Conservation (phyloP, 2,888 invertebrate genomes). For the Uropetala carovei region DNA sequence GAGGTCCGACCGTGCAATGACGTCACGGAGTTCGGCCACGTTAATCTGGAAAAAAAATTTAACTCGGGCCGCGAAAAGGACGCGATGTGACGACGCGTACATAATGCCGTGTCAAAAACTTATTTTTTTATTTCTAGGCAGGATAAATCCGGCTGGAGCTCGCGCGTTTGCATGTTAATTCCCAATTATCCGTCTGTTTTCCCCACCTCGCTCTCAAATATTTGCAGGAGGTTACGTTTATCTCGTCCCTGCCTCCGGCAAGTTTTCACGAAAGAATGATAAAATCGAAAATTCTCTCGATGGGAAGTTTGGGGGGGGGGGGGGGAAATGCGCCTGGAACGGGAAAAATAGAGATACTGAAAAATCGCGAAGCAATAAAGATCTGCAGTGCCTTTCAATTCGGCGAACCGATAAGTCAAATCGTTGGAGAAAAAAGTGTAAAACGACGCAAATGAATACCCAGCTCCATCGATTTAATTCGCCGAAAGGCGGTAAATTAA, state of each 20-base stretch:
- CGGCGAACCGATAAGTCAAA: background rate
- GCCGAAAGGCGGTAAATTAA: slow-evolving; percentile 16
- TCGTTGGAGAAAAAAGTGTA: background rate
- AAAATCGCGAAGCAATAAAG: background rate
- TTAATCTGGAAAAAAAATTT: background rate
- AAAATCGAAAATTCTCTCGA: background rate
- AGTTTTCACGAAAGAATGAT: background rate
- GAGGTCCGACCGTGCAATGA: background rate
- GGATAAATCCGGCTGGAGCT: background rate
- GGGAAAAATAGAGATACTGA: background rate
- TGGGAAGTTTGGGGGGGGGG: no score
- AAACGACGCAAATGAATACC: background rate
- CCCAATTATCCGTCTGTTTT: background rate
- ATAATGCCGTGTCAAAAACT: background rate
- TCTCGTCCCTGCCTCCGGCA: background rate
- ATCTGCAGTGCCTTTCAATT: background rate
- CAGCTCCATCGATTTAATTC: background rate
- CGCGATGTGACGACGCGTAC: background rate
- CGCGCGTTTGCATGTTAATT: background rate
- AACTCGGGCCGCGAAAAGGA: background rate
- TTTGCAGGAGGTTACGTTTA: background rate
- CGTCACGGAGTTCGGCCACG: background rate
- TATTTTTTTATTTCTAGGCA: background rate
- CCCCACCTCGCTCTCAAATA: background rate
- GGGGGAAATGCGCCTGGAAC: background rate